Evolutionary conservation across 2,888 invertebrate species (phyloP).

Genomic region (Halictus quadricinctus): DNA sequence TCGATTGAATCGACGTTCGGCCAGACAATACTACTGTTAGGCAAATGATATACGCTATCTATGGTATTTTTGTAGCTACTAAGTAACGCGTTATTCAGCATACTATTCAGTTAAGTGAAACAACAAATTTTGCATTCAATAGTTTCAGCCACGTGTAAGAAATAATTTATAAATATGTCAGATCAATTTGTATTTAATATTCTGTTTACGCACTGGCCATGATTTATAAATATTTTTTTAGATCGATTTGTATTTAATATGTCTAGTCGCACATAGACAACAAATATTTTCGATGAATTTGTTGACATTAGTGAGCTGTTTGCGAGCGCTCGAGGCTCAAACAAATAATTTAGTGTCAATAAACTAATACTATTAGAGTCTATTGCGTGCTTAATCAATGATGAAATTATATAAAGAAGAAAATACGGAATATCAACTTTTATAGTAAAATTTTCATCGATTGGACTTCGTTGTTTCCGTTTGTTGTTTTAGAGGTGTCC

Average conservation of each 20-base stretch:
- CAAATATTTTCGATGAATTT: background rate
- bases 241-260: background rate
- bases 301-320: background rate
- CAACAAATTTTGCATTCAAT: background rate
- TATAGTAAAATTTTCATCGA: background rate
- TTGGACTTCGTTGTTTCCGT: constrained; percentile 4
- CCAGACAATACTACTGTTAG: background rate
- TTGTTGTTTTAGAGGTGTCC: constrained; percentile 10
- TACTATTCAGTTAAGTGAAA: background rate
- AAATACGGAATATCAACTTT: background rate
- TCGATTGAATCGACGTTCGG: background rate
- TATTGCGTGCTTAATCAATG: constrained; percentile 21
- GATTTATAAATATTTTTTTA: background rate
- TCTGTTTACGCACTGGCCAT: background rate
- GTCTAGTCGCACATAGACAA: background rate
- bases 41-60: background rate
- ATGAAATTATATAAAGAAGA: constrained; percentile 7
- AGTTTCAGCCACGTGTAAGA: background rate
- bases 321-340: constrained; percentile 11
- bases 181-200: background rate
- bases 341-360: constrained; percentile 35
- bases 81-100: background rate
- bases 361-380: constrained; percentile 36
- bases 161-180: background rate
- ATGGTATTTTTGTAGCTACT: background rate